Evolutionary conservation across 2,113 vertebrate species (phyloP).

Genomic region (Corythornis vintsioides): DNA sequence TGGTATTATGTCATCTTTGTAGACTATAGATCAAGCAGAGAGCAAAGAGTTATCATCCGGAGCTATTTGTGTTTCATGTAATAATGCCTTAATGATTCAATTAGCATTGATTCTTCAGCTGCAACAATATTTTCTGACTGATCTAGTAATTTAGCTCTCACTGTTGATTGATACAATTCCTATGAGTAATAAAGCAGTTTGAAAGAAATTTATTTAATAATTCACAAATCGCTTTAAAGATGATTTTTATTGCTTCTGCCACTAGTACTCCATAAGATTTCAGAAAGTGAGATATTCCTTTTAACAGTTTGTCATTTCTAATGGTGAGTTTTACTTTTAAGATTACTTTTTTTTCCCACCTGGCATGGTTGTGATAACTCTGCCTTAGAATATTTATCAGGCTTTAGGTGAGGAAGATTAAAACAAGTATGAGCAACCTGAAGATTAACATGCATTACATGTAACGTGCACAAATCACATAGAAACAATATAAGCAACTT

Average conservation of each 20-base stretch:
- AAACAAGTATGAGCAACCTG: neutral
- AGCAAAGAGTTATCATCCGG: conserved; percentile 29
- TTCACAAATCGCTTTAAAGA: conserved; percentile 58
- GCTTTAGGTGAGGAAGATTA: conserved; percentile 4
- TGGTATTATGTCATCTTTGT: conserved; percentile 7
- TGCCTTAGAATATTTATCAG: neutral
- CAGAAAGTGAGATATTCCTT: neutral
- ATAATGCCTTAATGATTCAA: conserved; percentile 76
- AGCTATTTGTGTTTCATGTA: conserved; percentile 61
- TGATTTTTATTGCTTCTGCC: conserved; percentile 50
- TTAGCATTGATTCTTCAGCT: conserved; percentile 75
- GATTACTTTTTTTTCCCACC: neutral
- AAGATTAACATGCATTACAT: neutral
- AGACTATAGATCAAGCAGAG: conserved; percentile 33
- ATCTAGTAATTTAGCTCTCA: conserved; percentile 72
- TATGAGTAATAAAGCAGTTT: conserved; percentile 68
- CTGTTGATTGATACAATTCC: conserved; percentile 73
- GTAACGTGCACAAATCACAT: neutral
- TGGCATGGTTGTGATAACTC: neutral
- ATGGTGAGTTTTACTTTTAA: neutral
- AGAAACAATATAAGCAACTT: neutral
- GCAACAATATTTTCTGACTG: conserved; percentile 75
- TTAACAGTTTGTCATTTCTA: conserved; percentile 2
- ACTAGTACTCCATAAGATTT: conserved; percentile 27
- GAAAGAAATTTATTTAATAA: conserved; percentile 67